Percentiles rank a stretch among this genome's conserved stretches.
Conservation (phyloP, 2,888 invertebrate species). For the Geotrupes spiniger region DNA sequence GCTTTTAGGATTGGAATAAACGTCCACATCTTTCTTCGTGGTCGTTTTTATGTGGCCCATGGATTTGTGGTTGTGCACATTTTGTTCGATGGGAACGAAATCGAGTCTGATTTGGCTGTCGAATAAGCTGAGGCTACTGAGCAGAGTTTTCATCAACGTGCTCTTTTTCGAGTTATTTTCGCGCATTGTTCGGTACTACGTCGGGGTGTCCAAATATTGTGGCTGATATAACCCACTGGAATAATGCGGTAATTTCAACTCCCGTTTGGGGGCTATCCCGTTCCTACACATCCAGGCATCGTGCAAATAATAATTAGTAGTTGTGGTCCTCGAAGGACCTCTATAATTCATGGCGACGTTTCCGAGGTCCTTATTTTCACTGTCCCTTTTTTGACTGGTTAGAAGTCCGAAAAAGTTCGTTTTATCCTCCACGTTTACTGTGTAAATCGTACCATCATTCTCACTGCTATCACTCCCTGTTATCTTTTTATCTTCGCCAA, state of each 20-base stretch:
- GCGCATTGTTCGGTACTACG: conserved; percentile 6
- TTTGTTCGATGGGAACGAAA: background rate
- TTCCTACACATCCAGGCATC: background rate
- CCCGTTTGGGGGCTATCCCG: conserved; percentile 3
- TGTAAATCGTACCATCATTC: too few relatives aligned
- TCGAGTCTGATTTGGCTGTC: conserved; percentile 7
- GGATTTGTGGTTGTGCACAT: conserved; percentile 13
- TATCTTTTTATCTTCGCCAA: too few relatives aligned
- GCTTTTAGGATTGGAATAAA: conserved; percentile 11
- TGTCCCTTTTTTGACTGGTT: too few relatives aligned
- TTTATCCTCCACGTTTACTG: too few relatives aligned
- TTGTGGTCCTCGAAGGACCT: too few relatives aligned
- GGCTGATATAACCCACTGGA: conserved; percentile 3
- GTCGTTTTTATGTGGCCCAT: conserved; percentile 19
- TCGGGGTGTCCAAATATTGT: conserved; percentile 10
- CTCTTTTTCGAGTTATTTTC: conserved; percentile 18
- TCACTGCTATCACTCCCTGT: too few relatives aligned
- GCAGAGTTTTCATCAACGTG: conserved; percentile 17
- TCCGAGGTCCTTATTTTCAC: too few relatives aligned
- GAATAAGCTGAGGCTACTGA: conserved; percentile 19
- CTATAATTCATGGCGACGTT: too few relatives aligned
- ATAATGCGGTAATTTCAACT: conserved; percentile 1
- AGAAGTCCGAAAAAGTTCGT: too few relatives aligned
- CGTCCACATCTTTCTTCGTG: background rate
- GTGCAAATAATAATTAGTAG: background rate